Conservation (phyloP, 2,797 vertebrate species). For the Sandelia bainsii region DNA sequence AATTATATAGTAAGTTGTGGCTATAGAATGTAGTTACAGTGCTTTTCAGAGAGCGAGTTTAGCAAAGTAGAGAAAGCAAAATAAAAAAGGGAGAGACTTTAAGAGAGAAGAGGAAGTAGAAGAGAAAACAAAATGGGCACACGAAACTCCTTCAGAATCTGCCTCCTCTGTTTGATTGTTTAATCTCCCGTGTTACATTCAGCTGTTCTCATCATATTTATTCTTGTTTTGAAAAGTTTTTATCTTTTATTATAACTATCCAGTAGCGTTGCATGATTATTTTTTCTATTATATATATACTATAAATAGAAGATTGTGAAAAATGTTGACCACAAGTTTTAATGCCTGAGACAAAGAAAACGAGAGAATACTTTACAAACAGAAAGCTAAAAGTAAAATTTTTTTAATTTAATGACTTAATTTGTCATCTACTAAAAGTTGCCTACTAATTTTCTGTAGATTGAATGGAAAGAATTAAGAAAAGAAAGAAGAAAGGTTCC, state of each 20-base stretch:
- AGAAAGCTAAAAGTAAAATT: fast-evolving
- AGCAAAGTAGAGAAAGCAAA: conserved; percentile 18
- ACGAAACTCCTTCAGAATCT: not conserved
- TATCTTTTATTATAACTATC: not conserved
- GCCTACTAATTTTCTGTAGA: too few species aligned
- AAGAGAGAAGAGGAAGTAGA: conserved; percentile 11
- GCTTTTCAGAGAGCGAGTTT: conserved; percentile 38
- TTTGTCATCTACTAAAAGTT: not conserved
- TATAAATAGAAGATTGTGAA: not conserved
- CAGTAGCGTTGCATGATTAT: not conserved
- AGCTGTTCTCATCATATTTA: not conserved
- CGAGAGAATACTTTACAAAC: not conserved
- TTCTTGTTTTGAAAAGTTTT: not conserved
- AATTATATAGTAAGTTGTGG: conserved; percentile 86
- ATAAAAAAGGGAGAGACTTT: not conserved
- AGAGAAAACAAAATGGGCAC: not conserved
- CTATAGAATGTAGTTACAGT: conserved; percentile 73
- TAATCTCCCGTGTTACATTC: not conserved
- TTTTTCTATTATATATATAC: too few species aligned
- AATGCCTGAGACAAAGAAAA: not conserved
- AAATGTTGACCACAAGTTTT: not conserved
- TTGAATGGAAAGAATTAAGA: not conserved
- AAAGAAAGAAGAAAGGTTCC: not conserved
- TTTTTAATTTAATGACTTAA: not conserved
- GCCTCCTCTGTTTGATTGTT: not conserved